phyloP scores from a whole-genome alignment of 2,113 vertebrate genomes.

The Herpailurus yagouaroundi region DNA sequence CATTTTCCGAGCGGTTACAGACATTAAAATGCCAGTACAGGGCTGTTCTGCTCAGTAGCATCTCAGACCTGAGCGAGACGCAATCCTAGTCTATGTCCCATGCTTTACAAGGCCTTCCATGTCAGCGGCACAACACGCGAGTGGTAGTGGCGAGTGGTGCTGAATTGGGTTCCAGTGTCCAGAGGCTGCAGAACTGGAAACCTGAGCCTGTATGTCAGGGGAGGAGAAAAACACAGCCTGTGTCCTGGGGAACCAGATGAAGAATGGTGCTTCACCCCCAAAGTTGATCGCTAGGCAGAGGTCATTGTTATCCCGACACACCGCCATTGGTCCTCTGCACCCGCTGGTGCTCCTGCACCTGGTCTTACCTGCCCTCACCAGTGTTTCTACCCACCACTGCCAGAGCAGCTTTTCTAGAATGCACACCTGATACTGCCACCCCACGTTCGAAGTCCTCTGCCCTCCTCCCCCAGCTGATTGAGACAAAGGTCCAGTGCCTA shows the following conservation, averaged over 20 bases:
- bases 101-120: background rate
- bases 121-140: too few species aligned
- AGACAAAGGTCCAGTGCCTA: background rate
- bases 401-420: background rate
- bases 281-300: too few species aligned
- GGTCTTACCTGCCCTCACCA: background rate
- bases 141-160: background rate
- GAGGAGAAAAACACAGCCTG: background rate
- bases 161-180: background rate
- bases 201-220: background rate
- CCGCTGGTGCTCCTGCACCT: background rate
- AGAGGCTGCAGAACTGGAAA: background rate
- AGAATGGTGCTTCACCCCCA: background rate
- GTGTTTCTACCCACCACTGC: background rate
- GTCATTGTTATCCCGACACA: fast-evolving
- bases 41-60: background rate
- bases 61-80: background rate
- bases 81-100: too few species aligned
- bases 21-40: background rate
- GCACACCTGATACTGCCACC: too few species aligned
- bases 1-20: background rate
- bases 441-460: background rate
- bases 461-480: background rate
- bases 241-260: background rate
- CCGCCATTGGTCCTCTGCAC: background rate